A percentile compares a stretch with the other conserved stretches of the same genome.
These are phyloP conservation scores for Rhabdomys dilectus DNA, from an alignment of 2,113 vertebrate genomes.

Conservation along the genomic window DNA sequence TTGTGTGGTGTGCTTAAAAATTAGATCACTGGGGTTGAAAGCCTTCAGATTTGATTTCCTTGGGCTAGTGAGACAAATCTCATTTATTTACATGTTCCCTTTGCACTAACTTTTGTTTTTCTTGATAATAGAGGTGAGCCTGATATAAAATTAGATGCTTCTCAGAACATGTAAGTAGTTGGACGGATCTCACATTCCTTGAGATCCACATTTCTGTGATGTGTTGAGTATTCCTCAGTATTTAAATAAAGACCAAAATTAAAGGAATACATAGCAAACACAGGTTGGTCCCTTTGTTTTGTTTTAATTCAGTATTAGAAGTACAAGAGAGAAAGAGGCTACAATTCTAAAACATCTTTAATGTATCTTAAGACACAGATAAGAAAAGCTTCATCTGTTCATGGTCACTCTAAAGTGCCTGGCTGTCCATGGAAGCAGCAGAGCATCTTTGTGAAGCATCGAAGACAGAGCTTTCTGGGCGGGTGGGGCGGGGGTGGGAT, in stretches of 20 bases:
- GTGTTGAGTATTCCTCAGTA: neutral
- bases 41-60: slow-evolving; percentile 52
- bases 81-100: neutral
- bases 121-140: neutral
- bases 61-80: slow-evolving; percentile 1
- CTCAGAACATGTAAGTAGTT: slow-evolving; percentile 13
- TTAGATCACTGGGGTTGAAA: slow-evolving; percentile 47
- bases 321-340: neutral
- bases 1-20: slow-evolving; percentile 32
- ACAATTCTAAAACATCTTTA: neutral
- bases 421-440: neutral
- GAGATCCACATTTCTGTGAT: neutral
- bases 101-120: neutral
- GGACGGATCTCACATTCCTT: neutral
- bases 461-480: neutral
- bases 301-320: neutral
- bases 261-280: neutral
- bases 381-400: neutral
- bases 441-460: accelerated
- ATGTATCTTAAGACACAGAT: neutral
- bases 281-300: neutral
- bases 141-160: slow-evolving; percentile 32
- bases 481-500: neutral
- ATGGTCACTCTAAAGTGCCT: neutral
- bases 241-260: slow-evolving; percentile 40